Percentiles rank a stretch among this genome's conserved stretches.
Evolutionary conservation across 2,888 invertebrate species (phyloP).

Genomic region (Prosapia bicincta): DNA sequence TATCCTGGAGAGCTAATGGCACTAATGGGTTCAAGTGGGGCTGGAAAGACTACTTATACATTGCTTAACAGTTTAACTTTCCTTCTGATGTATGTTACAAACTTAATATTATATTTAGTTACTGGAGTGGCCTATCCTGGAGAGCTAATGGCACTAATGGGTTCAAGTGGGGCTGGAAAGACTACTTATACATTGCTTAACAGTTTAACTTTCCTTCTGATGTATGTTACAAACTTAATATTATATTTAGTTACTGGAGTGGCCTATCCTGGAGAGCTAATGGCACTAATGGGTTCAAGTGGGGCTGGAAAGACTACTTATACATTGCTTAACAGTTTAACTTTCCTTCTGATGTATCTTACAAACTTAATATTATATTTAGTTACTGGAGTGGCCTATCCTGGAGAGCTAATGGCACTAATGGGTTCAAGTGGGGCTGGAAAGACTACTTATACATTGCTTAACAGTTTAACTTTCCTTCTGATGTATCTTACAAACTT

Average conservation of each 20-base stretch:
- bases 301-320: conserved; percentile 96
- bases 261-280: conserved; percentile 79
- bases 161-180: conserved; percentile 91
- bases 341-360: no score
- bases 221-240: no score
- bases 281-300: conserved; percentile 85
- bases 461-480: conserved; percentile 85
- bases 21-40: conserved; percentile 87
- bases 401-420: conserved; percentile 81
- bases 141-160: conserved; percentile 82
- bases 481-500: no score
- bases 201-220: conserved; percentile 78
- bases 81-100: no score
- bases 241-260: conserved; percentile 75
- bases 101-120: no score
- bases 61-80: conserved; percentile 85
- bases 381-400: conserved; percentile 81
- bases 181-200: conserved; percentile 93
- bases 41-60: conserved; percentile 95
- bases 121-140: conserved; percentile 82
- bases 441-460: conserved; percentile 89
- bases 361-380: no score
- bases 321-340: conserved; percentile 85
- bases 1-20: conserved; percentile 83
- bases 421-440: conserved; percentile 92